Evolutionary conservation across 2,797 vertebrate genomes (phyloP), one percentile per base, ranked within the genome.

Genomic region (Dipus sagitta): DNA sequence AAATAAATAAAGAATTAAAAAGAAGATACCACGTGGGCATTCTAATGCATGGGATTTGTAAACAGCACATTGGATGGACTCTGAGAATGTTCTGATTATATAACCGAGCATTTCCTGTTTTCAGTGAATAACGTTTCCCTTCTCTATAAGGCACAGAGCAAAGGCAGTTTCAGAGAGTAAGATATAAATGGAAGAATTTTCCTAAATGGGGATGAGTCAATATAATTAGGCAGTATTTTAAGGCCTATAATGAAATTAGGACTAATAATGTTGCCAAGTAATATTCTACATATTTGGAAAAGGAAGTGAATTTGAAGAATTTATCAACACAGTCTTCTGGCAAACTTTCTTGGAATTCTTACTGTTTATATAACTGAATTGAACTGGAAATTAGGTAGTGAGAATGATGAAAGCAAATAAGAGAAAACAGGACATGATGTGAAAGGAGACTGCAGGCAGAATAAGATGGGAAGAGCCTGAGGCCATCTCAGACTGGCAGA

Each of bases 271-370:
- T 47, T 68, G 86, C n/a, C 7, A 92, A 60, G 86, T 77, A 60
- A 90, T 79, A 86, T n/a, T 74, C 32, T 72, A 64, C 9, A 54
- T 68, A 72, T 75, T 72, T 84, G 47, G 62, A 9, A 85, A 94
- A 92, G 54, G 10, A 83, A 88, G 6, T 34, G 3, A 6, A 54
- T 62, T 23, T 85, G 13, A 38, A 68, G 65, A 42, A 38, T 54
- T 81, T 85, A 64, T 65, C 21, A 62, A 3, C 38, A 20, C 12
- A 42, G 77, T 80, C 14, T 84, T 71, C 85, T 4, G 79, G 23
- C 7, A 90, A 88, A 58, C 1, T 17, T 78, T 42, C 76, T 88
- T 90, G 26, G 67, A 77, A 79, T 81, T 95, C 28, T 91, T 87
- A 38, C 30, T 77, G 11, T 67, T 80, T 92, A 32, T 52, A 32